Conservation (phyloP, 2,888 invertebrate genomes). For the Hecatera dysodea region DNA sequence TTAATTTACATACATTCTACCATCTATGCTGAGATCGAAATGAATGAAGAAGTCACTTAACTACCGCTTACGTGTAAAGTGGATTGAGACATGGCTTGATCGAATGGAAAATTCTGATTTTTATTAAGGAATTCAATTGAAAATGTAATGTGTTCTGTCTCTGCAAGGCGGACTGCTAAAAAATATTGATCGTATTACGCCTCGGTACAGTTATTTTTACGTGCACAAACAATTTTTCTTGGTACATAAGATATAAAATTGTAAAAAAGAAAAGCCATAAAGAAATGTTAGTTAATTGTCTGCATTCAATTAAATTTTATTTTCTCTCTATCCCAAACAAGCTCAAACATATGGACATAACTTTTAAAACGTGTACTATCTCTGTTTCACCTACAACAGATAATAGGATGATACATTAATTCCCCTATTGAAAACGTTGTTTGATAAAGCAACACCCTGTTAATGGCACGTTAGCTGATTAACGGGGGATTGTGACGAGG, state of each 20-base stretch:
- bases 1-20: conserved; percentile 70
- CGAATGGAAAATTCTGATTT: not conserved
- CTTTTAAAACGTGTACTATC: conserved; percentile 11
- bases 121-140: not conserved
- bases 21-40: conserved; percentile 48
- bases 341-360: not conserved
- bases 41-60: conserved; percentile 35
- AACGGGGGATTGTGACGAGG: conserved; percentile 29
- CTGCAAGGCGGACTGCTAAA: not conserved
- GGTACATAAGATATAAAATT: no score
- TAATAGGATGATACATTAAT: conserved; percentile 42
- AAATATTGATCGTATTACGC: not conserved
- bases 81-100: not conserved
- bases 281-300: not conserved
- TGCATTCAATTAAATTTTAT: not conserved
- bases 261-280: no score
- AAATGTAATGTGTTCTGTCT: no score
- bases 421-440: conserved; percentile 43
- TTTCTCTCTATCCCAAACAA: not conserved
- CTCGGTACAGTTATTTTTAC: not conserved
- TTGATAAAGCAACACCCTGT: conserved; percentile 44
- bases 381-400: conserved; percentile 12
- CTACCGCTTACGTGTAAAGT: conserved; percentile 24
- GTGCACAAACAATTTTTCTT: not conserved
- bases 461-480: conserved; percentile 54